Evolutionary conservation across 2,888 invertebrate species (phyloP), one percentile per base, ranked within the genome.

Genomic region (Callyntrura sp.): DNA sequence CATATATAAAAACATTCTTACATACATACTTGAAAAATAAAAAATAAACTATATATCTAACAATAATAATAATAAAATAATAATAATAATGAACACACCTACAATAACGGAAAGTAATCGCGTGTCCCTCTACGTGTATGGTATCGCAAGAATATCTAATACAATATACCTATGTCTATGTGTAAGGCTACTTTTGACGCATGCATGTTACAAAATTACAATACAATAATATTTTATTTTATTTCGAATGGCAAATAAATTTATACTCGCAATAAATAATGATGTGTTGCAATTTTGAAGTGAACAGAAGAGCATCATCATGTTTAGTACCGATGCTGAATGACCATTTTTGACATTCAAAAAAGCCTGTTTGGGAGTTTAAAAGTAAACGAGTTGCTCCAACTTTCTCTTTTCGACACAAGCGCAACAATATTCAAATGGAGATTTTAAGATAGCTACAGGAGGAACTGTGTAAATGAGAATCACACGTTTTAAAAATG

Each of bases 211-310:
- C n/a, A 35, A 17, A 5, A 68, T 11, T 23, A 68, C 17, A 76
- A 76, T 51, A 76, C 73, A 73, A 73, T 73, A 73, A 73, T 35
- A 25, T 76, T 76, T 5, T 76, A 51, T 76, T 76, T 76, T 25
- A 51, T 76, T 76, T 76, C 2, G 20, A 70, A 35, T 25, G 35
- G 35, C 68, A 68, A 25, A 68, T 48, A 73, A 20, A 68, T 48
- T 73, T 73, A 20, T 48, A 45, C 20, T 60, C 1, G 43, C 20
- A 70, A 70, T 14, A 62, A 70, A 70, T 14, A 51, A 11, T 35
- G 35, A 4, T 35, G 35, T 6, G 35, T n/a, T 28, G 68, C 68
- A 35, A 25, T 73, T 45, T 45, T 73, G 9, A 73, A 45, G 20
- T 73, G 45, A 48, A 48, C 70, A 17, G 8, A 73, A 60, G 20